Evolutionary conservation across 2,888 invertebrate species (phyloP).

Genomic region (Mesochorus sp.): DNA sequence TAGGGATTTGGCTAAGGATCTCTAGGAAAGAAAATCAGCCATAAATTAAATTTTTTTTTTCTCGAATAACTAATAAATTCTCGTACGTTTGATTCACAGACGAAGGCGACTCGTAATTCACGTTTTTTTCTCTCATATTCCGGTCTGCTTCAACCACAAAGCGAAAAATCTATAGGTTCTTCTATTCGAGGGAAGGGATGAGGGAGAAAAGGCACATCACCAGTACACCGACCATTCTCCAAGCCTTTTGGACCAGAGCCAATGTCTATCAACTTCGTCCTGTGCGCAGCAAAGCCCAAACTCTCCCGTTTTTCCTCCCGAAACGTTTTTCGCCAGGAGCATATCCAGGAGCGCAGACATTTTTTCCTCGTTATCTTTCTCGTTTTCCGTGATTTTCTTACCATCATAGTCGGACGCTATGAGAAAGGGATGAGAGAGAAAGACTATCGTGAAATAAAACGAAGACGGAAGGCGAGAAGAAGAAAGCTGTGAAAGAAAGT

Average conservation of each 20-base stretch:
- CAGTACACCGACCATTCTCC: constrained; percentile 25
- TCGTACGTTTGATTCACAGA: background rate
- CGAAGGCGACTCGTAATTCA: background rate
- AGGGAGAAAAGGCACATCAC: constrained; percentile 17
- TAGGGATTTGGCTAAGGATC: too few species aligned
- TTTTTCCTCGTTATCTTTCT: constrained; percentile 44
- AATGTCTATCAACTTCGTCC: constrained; percentile 39
- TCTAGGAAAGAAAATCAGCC: too few species aligned
- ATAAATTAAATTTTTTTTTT: too few species aligned
- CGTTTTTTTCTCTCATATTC: constrained; percentile 11
- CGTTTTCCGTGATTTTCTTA: constrained; percentile 34
- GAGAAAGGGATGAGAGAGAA: too few species aligned
- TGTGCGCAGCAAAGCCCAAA: background rate
- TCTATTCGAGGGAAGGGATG: constrained; percentile 40
- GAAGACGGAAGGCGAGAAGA: constrained; percentile 3
- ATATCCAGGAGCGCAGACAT: constrained; percentile 20
- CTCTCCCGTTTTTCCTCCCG: constrained; percentile 2
- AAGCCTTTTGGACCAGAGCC: constrained; percentile 25
- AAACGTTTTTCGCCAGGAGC: constrained; percentile 8
- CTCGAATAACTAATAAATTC: background rate
- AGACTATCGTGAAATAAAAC: constrained; percentile 29
- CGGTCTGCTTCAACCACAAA: background rate
- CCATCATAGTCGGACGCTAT: constrained; percentile 3
- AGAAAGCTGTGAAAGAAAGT: background rate
- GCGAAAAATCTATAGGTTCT: constrained; percentile 11